These are phyloP conservation scores for Pristionchus japonicus DNA, from an alignment of 2,888 invertebrate genomes.

Conservation along the genomic window DNA sequence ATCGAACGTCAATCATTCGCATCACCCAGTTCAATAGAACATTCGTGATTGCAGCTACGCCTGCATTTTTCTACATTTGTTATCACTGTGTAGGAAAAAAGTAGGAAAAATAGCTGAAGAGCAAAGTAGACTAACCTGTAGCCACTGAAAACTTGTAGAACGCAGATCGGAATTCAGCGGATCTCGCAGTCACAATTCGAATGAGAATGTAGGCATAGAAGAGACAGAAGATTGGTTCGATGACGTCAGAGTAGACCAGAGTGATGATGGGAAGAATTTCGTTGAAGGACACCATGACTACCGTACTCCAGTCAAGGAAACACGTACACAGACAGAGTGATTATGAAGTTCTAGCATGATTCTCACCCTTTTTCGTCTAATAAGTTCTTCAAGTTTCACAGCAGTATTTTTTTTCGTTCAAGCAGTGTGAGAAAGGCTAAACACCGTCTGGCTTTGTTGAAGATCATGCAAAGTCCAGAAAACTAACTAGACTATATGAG, in stretches of 20 bases:
- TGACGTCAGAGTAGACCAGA: background rate
- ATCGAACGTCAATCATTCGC: background rate
- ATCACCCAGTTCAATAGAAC: background rate
- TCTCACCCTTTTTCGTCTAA: background rate
- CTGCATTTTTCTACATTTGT: too few species aligned
- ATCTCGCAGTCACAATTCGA: background rate
- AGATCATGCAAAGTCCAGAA: background rate
- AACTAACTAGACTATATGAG: too few species aligned
- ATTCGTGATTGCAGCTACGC: background rate
- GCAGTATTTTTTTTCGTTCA: background rate
- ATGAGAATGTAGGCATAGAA: background rate
- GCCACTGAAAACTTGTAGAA: slow-evolving; percentile 7
- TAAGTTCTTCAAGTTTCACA: background rate
- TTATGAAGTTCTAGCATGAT: background rate
- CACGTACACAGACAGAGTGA: background rate
- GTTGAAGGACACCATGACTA: background rate
- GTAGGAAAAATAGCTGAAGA: too few species aligned
- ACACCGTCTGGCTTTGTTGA: background rate
- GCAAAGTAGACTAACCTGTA: background rate
- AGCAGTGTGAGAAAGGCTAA: background rate
- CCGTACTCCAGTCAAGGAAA: background rate
- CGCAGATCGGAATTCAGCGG: background rate
- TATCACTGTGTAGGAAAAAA: too few species aligned
- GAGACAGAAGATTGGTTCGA: background rate
- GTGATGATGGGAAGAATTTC: background rate